Base-by-base conservation (phyloP, 1,140 invertebrate species). In the Leucophenga varia region DNA sequence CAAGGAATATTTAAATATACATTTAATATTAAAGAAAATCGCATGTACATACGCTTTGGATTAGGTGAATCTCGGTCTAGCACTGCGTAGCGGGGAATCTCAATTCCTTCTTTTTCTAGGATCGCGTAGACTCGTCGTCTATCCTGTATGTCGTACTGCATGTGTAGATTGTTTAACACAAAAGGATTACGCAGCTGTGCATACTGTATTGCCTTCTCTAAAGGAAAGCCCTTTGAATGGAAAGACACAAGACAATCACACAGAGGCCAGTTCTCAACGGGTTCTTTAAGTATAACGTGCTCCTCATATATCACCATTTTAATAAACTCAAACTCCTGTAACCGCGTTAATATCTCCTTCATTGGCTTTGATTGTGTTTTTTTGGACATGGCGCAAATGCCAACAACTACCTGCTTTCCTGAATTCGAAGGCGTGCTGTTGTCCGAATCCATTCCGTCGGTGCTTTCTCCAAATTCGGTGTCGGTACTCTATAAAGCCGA, bases 221-320 rank as follows among this genome's bases (percentile, higher is more conserved):
- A 80, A 3, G 95, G 97, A 80, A 98, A 99, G 63, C 95, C 95
- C 79, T 96, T 94, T 1, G 96, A 98, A 76, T 99, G 96, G 76
- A 99, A 99, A 49, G 94, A 97, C 49, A 99, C 95, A 12, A 99
- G 81, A 72, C 95, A 98, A 78, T 99, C 96, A 71, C 94, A 95
- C 14, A 93, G 79, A 2, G 96, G 97, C 97, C 97, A 99, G 67
- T 98, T 88, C 76, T 99, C 95, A 8, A 99, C 93, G 2, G 94
- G 89, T 78, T 93, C 87, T 84, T 94, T 89, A 53, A 97, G 79
- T 78, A 97, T 96, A 59, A 95, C 90, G 72, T 95, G 88, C 80
- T 99, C 95, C 31, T 88, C 84, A 78, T 97, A 97, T 25, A 97
- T 89, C 21, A 92, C 78, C 72, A 95, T 91, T 78, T 92, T 90